Conservation (phyloP, 2,797 vertebrate species). For the Buphagus erythrorhynchus region DNA sequence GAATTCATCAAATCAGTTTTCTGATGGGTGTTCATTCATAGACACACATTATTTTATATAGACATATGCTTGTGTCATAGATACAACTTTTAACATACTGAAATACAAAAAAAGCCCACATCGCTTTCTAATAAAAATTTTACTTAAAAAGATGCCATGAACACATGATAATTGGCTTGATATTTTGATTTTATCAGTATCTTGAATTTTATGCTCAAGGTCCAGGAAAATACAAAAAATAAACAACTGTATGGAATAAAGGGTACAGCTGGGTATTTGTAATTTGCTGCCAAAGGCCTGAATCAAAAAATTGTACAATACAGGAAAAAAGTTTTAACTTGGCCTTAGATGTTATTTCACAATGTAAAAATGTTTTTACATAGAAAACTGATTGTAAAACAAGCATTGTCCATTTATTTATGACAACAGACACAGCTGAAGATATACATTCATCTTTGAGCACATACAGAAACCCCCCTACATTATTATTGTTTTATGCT, state of each 20-base stretch:
- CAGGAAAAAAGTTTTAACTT: not conserved
- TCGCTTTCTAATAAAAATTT: not conserved
- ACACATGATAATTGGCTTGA: not conserved
- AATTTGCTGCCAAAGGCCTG: not conserved
- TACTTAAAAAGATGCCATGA: not conserved
- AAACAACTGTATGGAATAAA: not conserved
- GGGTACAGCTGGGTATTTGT: not conserved
- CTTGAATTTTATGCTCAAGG: not conserved
- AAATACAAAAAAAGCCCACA: not conserved
- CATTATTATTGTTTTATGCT: not conserved
- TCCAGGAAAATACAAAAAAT: not conserved
- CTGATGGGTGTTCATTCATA: not conserved
- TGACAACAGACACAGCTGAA: not conserved
- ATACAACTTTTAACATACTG: not conserved
- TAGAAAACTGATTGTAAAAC: not conserved
- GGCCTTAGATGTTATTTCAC: not conserved
- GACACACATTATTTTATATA: not conserved
- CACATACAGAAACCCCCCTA: rapidly evolving
- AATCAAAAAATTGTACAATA: not conserved
- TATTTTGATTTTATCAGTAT: not conserved
- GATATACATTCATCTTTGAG: not conserved
- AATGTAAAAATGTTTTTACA: not conserved
- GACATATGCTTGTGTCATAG: not conserved
- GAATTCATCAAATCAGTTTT: not conserved
- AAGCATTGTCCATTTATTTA: not conserved